Conservation (phyloP, 2,797 vertebrate genomes). For the Micromesistius poutassou region DNA sequence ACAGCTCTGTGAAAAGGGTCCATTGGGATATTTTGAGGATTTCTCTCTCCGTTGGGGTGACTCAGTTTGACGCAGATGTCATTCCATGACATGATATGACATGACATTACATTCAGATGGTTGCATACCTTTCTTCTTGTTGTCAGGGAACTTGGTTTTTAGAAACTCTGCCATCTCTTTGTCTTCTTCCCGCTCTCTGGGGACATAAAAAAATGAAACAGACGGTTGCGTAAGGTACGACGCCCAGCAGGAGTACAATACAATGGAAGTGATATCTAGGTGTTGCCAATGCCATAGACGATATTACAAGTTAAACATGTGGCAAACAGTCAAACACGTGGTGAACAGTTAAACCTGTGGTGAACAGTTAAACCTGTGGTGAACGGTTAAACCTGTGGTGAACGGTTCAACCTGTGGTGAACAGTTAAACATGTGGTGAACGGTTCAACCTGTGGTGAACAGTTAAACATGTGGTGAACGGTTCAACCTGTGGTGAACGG, state of each 20-base stretch:
- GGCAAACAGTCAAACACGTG: too few relatives aligned
- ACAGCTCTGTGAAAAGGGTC: too few relatives aligned
- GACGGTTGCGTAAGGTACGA: slow-evolving; percentile 5
- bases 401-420: too few relatives aligned
- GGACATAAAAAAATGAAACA: slow-evolving; percentile 20
- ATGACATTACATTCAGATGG: too few relatives aligned
- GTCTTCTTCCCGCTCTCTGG: slow-evolving; percentile 86
- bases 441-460: too few relatives aligned
- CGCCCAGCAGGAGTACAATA: slow-evolving; percentile 6
- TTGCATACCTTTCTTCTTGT: slow-evolving; percentile 73
- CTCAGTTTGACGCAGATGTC: not conserved
- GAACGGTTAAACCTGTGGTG: too few relatives aligned
- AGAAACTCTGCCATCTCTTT: slow-evolving; percentile 90
- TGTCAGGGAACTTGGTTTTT: slow-evolving; percentile 79
- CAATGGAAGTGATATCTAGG: not conserved
- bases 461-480: too few relatives aligned
- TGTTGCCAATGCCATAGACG: slow-evolving; percentile 16
- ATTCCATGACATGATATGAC: not conserved
- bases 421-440: too few relatives aligned
- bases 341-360: too few relatives aligned
- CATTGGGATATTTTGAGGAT: not conserved
- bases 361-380: too few relatives aligned
- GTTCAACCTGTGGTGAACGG: too few relatives aligned
- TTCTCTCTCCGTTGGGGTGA: not conserved
- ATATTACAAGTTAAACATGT: too few relatives aligned